These are phyloP conservation scores for Jordanella pulchra DNA, from an alignment of 2,797 vertebrate genomes.

Conservation along the genomic window DNA sequence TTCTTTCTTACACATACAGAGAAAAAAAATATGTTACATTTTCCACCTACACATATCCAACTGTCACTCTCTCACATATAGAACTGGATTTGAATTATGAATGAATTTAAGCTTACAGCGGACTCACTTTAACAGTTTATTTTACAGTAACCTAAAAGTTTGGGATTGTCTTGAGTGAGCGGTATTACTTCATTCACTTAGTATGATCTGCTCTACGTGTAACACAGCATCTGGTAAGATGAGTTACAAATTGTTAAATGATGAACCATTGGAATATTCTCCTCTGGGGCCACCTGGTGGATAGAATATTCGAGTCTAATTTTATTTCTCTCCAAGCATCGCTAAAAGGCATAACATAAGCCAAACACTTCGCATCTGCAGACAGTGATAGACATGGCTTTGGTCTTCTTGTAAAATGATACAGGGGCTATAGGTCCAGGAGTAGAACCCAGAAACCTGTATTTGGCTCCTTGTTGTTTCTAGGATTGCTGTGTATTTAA, in stretches of 20 bases:
- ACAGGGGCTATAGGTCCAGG: background rate
- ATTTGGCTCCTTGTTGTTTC: background rate
- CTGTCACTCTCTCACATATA: conserved; percentile 52
- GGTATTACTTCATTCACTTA: background rate
- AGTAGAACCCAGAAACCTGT: background rate
- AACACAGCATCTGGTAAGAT: background rate
- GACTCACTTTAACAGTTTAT: conserved; percentile 52
- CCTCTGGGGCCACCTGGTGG: conserved; percentile 63
- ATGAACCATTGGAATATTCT: conserved; percentile 12
- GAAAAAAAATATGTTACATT: conserved; percentile 47
- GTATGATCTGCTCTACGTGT: background rate
- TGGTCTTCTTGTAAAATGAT: background rate
- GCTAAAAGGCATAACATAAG: background rate
- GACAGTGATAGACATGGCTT: background rate
- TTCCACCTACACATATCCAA: conserved; percentile 53
- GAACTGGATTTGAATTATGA: conserved; percentile 62
- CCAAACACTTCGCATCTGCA: background rate
- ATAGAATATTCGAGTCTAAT: background rate
- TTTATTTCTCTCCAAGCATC: background rate
- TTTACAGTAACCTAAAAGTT: conserved; percentile 32
- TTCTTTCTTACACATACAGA: background rate
- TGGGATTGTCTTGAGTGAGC: background rate
- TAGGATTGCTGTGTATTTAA: background rate
- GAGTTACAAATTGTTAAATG: background rate
- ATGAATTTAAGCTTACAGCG: conserved; percentile 53